These are phyloP conservation scores for Hydra vulgaris DNA, from an alignment of 30 jellyfish, hydroid and myxozoan species.

Conservation along the genomic window DNA sequence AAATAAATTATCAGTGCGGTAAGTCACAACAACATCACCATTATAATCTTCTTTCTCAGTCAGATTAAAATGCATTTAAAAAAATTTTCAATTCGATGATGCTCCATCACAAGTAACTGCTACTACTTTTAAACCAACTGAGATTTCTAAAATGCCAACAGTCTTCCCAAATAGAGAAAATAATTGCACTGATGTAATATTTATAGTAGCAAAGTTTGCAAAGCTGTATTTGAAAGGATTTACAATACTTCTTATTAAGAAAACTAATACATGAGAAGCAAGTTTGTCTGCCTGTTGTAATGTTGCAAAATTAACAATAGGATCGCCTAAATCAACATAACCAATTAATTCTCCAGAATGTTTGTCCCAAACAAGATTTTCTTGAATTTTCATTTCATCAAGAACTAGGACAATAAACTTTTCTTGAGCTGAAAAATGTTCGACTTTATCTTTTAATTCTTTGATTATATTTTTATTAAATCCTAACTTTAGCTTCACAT, in stretches of 20 bases:
- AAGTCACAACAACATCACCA: constrained; percentile 34
- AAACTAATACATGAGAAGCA: constrained; percentile 59
- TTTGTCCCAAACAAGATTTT: constrained; percentile 66
- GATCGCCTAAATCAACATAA: constrained; percentile 59
- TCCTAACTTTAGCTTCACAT: constrained; percentile 50
- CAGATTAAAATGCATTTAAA: constrained; percentile 18
- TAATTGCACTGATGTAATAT: constrained; percentile 39
- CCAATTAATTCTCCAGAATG: constrained; percentile 72
- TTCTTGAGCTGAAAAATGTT: constrained; percentile 23
- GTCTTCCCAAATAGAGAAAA: constrained; percentile 63
- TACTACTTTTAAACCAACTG: constrained; percentile 28
- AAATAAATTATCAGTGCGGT: constrained; percentile 25
- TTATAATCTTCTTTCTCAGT: constrained; percentile 17
- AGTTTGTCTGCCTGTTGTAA: constrained; percentile 28
- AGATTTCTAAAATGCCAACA: constrained; percentile 34
- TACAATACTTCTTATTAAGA: constrained; percentile 36
- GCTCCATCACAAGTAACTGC: constrained; percentile 74
- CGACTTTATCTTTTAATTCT: constrained; percentile 27
- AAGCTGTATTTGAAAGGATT: constrained; percentile 40
- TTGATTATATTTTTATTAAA: constrained; percentile 30
- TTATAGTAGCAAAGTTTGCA: constrained; percentile 57
- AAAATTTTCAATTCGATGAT: constrained; percentile 39
- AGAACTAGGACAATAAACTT: constrained; percentile 26
- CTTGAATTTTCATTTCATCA: constrained; percentile 70
- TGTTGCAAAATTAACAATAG: constrained; percentile 41